Base-by-base conservation (phyloP, 2,888 invertebrate genomes). In the Microplitis deprimator region DNA sequence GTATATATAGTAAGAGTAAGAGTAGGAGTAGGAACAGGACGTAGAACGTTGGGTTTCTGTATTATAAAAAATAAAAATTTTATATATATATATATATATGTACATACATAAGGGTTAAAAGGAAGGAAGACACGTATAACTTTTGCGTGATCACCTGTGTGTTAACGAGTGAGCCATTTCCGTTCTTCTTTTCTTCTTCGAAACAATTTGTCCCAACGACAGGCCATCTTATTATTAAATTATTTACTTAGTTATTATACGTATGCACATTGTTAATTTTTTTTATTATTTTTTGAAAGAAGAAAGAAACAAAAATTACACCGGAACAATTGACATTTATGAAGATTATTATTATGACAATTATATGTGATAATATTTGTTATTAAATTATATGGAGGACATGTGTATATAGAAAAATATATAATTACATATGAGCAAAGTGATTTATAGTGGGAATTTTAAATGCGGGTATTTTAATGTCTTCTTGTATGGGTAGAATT, bases 191-290 rank as follows among this genome's bases (percentile, higher is more conserved):
- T 74, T 71, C 68, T 81, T 82, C 82, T 67, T 62, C 80, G 82
- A 82, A 82, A 78, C 82, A 79, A 81, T 82, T 82, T 82, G 76
- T 74, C 70, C 67, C 40, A 67, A 73, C 61, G 78, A 76, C 77
- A 79, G 77, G 79, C 76, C 73, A 80, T 80, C 77, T 82, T 69
- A 80, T 80, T 80, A 79, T 76, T 65, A 72, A 72, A 79, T 76
- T 73, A 74, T 79, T 68, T 50, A 50, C 8, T 50, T 10, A 13
- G 50, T 13, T 50, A 50, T 72, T 60, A 72, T 76, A 76, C 65
- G 38, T 6, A 29, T 64, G 64, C 69, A 60, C 72, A 68, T 76
- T 39, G 39, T 10, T 68, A 50, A 13, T 50, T 50, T 50, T 50
- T 50, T 50, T 13, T 2, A 6, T 50, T 50, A 4, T 50, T 50